Conservation (phyloP, 2,888 invertebrate species). For the Drosophila lutescens region DNA sequence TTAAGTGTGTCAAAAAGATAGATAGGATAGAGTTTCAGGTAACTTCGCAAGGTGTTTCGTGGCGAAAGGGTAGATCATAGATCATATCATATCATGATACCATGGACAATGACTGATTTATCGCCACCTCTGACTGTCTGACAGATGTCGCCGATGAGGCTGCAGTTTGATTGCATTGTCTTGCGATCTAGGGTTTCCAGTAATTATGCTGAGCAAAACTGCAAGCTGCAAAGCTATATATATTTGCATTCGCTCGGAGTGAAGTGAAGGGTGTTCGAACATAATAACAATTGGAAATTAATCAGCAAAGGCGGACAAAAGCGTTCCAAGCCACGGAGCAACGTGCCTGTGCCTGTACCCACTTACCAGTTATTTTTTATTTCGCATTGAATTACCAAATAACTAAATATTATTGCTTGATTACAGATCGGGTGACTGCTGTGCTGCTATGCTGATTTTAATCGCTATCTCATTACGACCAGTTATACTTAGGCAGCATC, state of each 20-base stretch:
- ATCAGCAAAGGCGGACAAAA: slow-evolving; percentile 41
- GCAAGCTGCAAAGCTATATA: slow-evolving; percentile 22
- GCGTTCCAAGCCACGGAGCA: slow-evolving; percentile 55
- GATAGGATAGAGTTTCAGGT: slow-evolving; percentile 9
- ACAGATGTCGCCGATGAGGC: slow-evolving; percentile 19
- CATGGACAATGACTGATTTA: background rate
- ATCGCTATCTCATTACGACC: slow-evolving; percentile 51
- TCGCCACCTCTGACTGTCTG: background rate
- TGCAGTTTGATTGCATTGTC: slow-evolving; percentile 17
- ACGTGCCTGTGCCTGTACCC: slow-evolving; percentile 22
- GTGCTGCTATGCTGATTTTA: slow-evolving; percentile 5
- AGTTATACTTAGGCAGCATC: background rate
- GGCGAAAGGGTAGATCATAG: slow-evolving; percentile 3
- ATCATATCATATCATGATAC: background rate
- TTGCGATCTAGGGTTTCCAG: slow-evolving; percentile 29
- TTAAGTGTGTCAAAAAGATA: background rate
- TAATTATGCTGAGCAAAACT: slow-evolving; percentile 55
- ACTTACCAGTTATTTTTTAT: slow-evolving; percentile 15
- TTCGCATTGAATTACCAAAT: slow-evolving; percentile 64
- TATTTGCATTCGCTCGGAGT: slow-evolving; percentile 24
- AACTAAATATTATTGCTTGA: slow-evolving; percentile 38
- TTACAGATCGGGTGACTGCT: slow-evolving; percentile 8
- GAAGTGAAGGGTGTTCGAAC: slow-evolving; percentile 20
- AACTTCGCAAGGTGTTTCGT: slow-evolving; percentile 5
- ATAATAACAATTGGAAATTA: slow-evolving; percentile 67